These are phyloP conservation scores for Lithophane leautieri DNA, from an alignment of 2,888 invertebrate species.

Conservation along the genomic window DNA sequence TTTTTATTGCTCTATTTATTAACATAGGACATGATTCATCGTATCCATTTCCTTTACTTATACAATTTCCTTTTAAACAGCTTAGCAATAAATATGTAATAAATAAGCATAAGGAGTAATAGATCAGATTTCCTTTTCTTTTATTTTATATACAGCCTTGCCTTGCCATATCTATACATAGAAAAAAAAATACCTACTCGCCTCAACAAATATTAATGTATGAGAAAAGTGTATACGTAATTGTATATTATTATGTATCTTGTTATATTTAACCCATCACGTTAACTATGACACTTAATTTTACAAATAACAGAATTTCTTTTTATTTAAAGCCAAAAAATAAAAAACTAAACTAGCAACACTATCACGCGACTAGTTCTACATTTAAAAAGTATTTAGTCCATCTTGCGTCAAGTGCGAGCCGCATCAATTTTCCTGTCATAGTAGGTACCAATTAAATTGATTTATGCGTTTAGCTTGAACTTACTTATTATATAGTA, in stretches of 20 bases:
- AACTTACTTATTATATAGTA: constrained; percentile 48
- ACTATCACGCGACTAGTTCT: constrained; percentile 20
- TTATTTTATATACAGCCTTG: not conserved
- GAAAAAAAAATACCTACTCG: not conserved
- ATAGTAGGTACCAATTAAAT: constrained; percentile 43
- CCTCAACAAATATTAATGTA: not conserved
- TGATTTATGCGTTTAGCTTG: constrained; percentile 60
- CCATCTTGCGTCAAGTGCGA: constrained; percentile 46
- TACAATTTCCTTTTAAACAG: not conserved
- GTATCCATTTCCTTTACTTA: not conserved
- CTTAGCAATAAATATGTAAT: not conserved
- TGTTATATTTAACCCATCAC: not conserved
- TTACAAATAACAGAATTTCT: not conserved
- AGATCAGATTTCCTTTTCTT: not conserved
- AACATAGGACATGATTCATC: no score
- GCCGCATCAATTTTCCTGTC: constrained; percentile 61
- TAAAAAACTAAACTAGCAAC: constrained; percentile 14
- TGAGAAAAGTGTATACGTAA: not conserved
- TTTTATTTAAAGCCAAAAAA: no score
- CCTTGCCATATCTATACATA: not conserved
- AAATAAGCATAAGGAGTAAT: not conserved
- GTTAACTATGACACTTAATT: not conserved
- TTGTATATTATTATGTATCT: not conserved
- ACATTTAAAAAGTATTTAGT: constrained; percentile 34
- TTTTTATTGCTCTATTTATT: no score